phyloP scores from a whole-genome alignment of 2,888 invertebrate species.

The Tridacna crocea region DNA sequence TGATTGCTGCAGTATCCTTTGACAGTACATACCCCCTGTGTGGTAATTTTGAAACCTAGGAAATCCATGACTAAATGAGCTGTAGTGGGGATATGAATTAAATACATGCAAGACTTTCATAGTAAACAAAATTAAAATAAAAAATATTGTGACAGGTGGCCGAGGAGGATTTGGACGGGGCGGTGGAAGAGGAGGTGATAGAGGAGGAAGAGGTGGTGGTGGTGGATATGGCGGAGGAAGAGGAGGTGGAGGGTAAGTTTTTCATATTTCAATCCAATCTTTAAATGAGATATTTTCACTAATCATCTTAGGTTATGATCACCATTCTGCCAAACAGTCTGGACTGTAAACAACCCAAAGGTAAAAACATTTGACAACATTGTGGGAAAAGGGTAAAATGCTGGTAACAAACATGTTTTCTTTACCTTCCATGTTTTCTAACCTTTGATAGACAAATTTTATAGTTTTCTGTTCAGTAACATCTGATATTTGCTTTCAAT shows the following conservation, averaged over 20 bases:
- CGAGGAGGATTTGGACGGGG: slow-evolving; percentile 45
- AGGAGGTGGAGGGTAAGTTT: slow-evolving; percentile 24
- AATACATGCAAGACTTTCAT: no score
- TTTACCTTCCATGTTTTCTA: background rate
- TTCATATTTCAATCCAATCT: background rate
- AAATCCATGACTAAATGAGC: no score
- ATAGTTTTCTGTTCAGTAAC: no score
- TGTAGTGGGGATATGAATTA: no score
- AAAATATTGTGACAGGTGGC: slow-evolving; percentile 78
- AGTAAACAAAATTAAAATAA: no score
- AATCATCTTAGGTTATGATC: no score
- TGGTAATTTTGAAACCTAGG: no score
- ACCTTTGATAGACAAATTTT: no score
- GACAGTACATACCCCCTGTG: no score
- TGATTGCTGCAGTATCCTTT: no score
- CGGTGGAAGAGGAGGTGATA: slow-evolving; percentile 36
- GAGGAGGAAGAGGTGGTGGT: slow-evolving; percentile 23
- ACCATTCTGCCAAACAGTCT: background rate
- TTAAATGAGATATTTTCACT: background rate
- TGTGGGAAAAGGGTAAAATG: background rate
- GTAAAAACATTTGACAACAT: background rate
- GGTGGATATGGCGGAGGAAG: slow-evolving; percentile 21
- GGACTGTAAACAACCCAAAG: background rate
- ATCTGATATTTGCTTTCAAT: no score
- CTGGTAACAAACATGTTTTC: background rate